Evolutionary conservation across 30 jellyfish, hydroid and myxozoan species (phyloP), one percentile per base, ranked within the genome.

Genomic region (Cassiopea andromeda): DNA sequence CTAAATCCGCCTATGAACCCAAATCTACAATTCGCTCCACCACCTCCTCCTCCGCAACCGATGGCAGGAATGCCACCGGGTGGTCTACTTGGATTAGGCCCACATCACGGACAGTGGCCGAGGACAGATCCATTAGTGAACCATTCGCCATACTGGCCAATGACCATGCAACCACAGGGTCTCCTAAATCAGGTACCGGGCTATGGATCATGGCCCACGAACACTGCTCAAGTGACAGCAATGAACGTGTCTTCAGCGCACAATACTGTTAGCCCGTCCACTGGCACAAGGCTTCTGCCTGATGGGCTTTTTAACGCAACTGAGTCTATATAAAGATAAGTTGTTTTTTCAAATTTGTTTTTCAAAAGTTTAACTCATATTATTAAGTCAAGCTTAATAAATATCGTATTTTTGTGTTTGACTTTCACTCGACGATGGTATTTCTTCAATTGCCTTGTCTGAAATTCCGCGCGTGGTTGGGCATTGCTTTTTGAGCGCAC

Each of bases 231-330:
- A 16, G 83, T 46, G 18, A 48, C 94, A 57, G 93, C 75, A 18
- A 67, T 73, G 71, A 78, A 48, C 66, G 88, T 81, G 69, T 80
- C 89, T 14, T 1, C 84, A 14, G 73, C 97, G 81, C 85, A 82
- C 57, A 48, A 91, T 15, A 89, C 87, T 74, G 97, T 89, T 66
- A 89, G 97, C 64, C 97, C 97, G 44, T 89, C 97, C 6, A 81
- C 90, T 43, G 87, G 89, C 27, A 81, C 91, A 15, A 89, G 82
- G 68, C 90, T 89, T 44, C 78, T 89, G 73, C 97, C 92, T 12
- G 97, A 82, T 76, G 97, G 97, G 81, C 92, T 89, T 89, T 89
- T 89, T 89, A 89, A 89, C 72, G 92, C 92, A 73, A 89, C 89
- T 73, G 97, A 89, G 64, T 89, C 97, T 9, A 89, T 82, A 47